Base-by-base conservation (phyloP, 2,113 vertebrate species). In the Poecile atricapillus region DNA sequence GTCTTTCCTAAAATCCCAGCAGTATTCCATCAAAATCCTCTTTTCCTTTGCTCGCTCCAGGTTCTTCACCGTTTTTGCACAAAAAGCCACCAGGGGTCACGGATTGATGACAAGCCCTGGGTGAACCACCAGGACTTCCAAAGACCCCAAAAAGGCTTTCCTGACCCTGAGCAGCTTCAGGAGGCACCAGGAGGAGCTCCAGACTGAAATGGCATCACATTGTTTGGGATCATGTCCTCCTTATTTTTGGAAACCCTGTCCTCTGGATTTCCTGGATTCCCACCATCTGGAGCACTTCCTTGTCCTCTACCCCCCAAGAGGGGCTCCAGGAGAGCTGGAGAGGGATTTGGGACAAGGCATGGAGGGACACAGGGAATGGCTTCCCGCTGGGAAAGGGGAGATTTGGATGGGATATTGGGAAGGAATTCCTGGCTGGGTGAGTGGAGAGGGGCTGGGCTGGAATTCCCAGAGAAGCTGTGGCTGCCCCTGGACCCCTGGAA, bases 201-300 rank as follows among this genome's bases (percentile, higher is more conserved):
- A 28, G 44, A 24, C 23, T 52, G 58, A 52, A 60, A 60, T 3
- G 53, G 27, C 49, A 22, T 18, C 18, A 24, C 27, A 68, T n/a
- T 23, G 2, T 3, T 70, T 53, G 53, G 39, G 69, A 23, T 62
- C 0, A 0, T 28, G 62, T 24, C 27, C 21, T 65, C 37, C 60
- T 37, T 31, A 8, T 39, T 68, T 86, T 76, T 67, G 89, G 89
- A 55, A 86, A 64, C 21, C 23, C 43, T 37, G 55, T 59, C 44
- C 84, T 22, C 59, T 44, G 81, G 35, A 59, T 83, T 80, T 68
- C 59, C 49, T 39, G 83, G n/a, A 47, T 82, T 82, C 56, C 56
- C 52, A 82, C 4, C 56, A 46, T 23, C 47, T 67, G 16, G 17
- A 70, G 68, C 7, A 35, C 33, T 37, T 56, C 33, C 37, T n/a